Conservation (phyloP, 2,888 invertebrate genomes). For the Dryocosmus kuriphilus region DNA sequence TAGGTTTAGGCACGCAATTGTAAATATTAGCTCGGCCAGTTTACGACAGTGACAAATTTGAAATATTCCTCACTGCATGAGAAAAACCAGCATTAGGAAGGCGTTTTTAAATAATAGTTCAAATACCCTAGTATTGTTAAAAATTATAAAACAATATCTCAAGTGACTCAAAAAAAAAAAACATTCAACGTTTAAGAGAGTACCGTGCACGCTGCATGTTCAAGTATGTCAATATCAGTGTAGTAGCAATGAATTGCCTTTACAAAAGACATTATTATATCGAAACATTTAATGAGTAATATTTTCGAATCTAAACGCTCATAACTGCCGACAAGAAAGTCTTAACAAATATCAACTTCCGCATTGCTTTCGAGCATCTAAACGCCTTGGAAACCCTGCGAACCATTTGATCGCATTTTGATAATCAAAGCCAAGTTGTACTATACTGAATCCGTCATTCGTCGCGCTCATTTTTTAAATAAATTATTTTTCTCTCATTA, state of each 20-base stretch:
- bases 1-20: too few species aligned
- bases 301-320: slow-evolving; percentile 2
- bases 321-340: background rate
- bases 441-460: slow-evolving; percentile 5
- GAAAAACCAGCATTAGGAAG: background rate
- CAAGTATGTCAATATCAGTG: slow-evolving; percentile 64
- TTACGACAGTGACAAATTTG: too few species aligned
- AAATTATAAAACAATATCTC: background rate
- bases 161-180: slow-evolving; percentile 50
- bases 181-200: slow-evolving; percentile 52
- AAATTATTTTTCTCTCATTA: slow-evolving; percentile 6
- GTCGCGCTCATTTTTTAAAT: background rate
- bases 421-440: background rate
- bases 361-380: background rate
- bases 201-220: slow-evolving; percentile 54
- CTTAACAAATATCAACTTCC: slow-evolving; percentile 2
- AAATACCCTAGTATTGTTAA: slow-evolving; percentile 2
- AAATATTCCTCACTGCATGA: background rate
- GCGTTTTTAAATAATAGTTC: background rate
- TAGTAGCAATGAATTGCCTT: slow-evolving; percentile 41
- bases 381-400: slow-evolving; percentile 27
- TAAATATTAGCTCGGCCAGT: too few species aligned
- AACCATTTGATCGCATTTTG: background rate
- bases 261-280: background rate
- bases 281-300: slow-evolving; percentile 28